phyloP scores from a whole-genome alignment of 2,113 vertebrate species.

The Coreoperca whiteheadi region DNA sequence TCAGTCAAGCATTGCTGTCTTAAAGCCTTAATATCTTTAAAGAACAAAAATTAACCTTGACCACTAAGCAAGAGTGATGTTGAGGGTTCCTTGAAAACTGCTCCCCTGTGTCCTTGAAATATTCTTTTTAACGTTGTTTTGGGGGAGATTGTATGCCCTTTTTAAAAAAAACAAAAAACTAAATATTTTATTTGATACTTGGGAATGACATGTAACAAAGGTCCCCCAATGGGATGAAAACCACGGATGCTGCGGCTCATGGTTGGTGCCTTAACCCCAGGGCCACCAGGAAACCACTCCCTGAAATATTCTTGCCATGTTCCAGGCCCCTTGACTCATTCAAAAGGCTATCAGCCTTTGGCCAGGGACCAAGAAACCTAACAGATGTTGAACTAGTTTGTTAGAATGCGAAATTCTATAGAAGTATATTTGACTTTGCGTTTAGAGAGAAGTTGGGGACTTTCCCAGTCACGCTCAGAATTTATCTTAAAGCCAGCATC shows the following conservation, averaged over 20 bases:
- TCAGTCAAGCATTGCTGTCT: no score
- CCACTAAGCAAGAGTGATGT: no score
- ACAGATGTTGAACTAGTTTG: background rate
- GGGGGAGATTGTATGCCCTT: background rate
- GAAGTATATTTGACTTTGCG: background rate
- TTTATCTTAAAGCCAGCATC: background rate
- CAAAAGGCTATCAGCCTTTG: background rate
- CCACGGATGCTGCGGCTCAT: background rate
- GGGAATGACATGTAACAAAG: no score
- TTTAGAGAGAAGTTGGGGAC: background rate
- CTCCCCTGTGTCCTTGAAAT: no score
- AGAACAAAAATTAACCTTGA: no score
- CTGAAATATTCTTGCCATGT: background rate
- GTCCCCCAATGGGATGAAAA: no score
- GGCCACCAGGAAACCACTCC: background rate
- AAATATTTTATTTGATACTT: no score
- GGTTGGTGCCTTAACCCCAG: background rate
- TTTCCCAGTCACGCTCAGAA: background rate
- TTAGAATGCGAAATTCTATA: background rate
- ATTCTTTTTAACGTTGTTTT: background rate
- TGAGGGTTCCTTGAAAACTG: no score
- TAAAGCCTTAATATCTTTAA: no score
- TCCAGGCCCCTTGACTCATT: background rate
- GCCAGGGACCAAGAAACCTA: background rate
- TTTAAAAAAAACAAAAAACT: no score